Evolutionary conservation across 2,888 invertebrate species (phyloP), one percentile per base, ranked within the genome.

Genomic region (Pimpla rufipes): DNA sequence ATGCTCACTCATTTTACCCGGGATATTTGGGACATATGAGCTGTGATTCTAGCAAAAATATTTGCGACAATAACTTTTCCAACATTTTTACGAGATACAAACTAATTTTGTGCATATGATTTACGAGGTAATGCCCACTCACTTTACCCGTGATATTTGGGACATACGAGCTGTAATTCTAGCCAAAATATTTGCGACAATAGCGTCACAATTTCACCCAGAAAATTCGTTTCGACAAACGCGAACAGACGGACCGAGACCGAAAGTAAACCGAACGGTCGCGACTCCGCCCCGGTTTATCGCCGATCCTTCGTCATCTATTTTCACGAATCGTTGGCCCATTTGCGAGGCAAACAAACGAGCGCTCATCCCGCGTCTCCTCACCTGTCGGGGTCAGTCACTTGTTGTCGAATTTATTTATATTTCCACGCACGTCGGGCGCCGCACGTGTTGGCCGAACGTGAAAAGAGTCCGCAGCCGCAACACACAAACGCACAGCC

Each of bases 371-470:
- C 66, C 50, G 13, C 66, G 50, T 76, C 21, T 66, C 40, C 37
- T 66, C 66, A 76, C 66, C 75, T 76, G 75, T 66, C 66, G 66
- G 68, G 77, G 77, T 78, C 77, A 78, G 70, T 78, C 68, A 57
- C 68, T 70, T 59, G 59, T 78, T 70, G 37, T 37, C 37, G 35
- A 37, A 66, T 67, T 68, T 77, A 67, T 67, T 59, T 77, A 68
- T 77, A 68, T 68, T 57, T 59, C 37, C 21, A 29, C 45, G 71
- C 64, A n/a, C 76, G 45, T 59, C 29, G 29, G 29, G 23, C 1
- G 62, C 2, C 37, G 62, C 62, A 40, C 37, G 40, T 62, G 62
- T 62, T 18, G 62, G 37, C 16, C 37, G 7, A 62, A 37, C 62
- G 62, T 37, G 37, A 62, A 37, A 37, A 35, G 62, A 21, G 21